phyloP scores from a whole-genome alignment of 2,797 vertebrate species.

The Picus viridis region DNA sequence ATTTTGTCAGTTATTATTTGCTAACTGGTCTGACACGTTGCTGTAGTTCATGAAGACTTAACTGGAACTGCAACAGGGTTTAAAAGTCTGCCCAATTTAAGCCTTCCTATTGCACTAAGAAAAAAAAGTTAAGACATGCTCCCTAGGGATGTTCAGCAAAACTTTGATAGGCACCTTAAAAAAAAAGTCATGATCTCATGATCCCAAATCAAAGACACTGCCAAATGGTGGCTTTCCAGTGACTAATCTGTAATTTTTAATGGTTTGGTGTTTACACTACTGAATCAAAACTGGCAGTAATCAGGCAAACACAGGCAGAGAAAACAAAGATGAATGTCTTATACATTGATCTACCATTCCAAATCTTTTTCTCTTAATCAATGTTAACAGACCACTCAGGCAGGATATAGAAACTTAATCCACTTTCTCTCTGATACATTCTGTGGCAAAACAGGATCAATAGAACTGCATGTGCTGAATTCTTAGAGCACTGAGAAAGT shows the following conservation, averaged over 20 bases:
- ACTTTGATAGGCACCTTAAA: neutral
- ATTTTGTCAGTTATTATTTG: neutral
- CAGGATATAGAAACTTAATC: conserved; percentile 5
- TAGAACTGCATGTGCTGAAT: neutral
- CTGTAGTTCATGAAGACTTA: neutral
- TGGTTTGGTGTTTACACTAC: neutral
- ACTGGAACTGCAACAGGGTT: neutral
- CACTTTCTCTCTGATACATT: neutral
- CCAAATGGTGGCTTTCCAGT: neutral
- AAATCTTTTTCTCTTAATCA: neutral
- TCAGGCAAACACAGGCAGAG: neutral
- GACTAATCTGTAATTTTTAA: neutral
- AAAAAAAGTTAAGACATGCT: neutral
- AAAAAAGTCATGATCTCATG: neutral
- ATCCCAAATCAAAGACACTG: neutral
- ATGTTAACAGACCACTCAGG: neutral
- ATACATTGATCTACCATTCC: neutral
- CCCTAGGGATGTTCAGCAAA: neutral
- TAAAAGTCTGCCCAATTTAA: neutral
- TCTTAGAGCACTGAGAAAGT: neutral
- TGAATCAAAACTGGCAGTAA: neutral
- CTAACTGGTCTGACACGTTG: neutral
- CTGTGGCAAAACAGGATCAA: neutral
- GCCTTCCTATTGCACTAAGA: neutral
- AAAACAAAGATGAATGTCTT: neutral